Conservation (phyloP, 2,797 vertebrate species). For the Mormyrops boulengeri region DNA sequence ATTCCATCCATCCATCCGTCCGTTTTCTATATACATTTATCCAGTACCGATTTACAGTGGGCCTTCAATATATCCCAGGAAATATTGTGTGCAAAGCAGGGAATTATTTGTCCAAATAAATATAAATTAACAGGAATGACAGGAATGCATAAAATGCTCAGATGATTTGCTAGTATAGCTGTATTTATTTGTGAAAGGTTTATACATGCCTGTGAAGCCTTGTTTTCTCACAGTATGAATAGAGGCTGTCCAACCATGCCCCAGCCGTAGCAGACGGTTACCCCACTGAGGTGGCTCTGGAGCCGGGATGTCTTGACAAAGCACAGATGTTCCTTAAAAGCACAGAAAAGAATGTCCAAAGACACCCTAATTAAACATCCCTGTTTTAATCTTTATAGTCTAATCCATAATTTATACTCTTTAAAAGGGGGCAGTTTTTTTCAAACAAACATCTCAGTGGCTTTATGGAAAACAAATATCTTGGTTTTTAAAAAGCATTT, state of each 20-base stretch:
- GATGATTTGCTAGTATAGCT: background rate
- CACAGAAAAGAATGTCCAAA: background rate
- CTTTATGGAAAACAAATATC: background rate
- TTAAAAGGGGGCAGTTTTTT: background rate
- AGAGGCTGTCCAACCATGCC: background rate
- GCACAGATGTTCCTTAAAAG: background rate
- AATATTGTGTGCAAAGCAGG: background rate
- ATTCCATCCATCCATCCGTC: background rate
- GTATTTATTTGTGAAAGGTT: background rate
- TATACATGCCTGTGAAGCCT: background rate
- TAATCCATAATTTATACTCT: slow-evolving; percentile 35
- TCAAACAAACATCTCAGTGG: background rate
- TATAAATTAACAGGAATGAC: background rate
- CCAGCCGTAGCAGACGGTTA: background rate
- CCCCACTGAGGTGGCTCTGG: background rate
- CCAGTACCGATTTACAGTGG: background rate
- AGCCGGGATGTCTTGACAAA: background rate
- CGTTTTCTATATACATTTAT: background rate
- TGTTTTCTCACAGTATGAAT: background rate
- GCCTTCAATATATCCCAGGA: background rate
- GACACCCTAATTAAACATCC: background rate
- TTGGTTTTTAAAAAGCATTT: background rate
- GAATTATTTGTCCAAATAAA: background rate
- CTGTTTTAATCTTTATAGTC: background rate
- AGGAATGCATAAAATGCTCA: slow-evolving; percentile 6